Percentiles rank a stretch among this genome's conserved stretches.
Conservation (phyloP, 2,797 vertebrate species). For the Sebastes jordani region DNA sequence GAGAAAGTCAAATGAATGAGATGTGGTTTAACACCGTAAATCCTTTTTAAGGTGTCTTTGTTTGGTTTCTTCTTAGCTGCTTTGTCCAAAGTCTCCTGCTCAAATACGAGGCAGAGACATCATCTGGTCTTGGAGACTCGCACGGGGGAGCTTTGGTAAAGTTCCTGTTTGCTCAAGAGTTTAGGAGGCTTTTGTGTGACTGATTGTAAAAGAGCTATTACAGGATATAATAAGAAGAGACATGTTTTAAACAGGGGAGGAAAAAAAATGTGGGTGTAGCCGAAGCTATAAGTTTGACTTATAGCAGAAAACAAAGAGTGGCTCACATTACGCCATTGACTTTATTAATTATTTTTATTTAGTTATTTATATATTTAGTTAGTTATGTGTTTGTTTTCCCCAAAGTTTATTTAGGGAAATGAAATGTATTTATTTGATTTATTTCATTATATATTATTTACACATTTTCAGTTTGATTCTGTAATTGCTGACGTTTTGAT, state of each 20-base stretch:
- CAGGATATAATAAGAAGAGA: slow-evolving; percentile 42
- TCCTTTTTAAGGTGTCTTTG: slow-evolving; percentile 77
- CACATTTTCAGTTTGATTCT: background rate
- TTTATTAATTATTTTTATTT: background rate
- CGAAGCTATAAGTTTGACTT: background rate
- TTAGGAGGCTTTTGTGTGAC: slow-evolving; percentile 79
- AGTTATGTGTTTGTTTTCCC: background rate
- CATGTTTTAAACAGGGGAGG: slow-evolving; percentile 23
- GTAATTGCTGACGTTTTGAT: background rate
- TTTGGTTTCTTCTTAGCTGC: slow-evolving; percentile 79
- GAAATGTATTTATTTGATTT: background rate
- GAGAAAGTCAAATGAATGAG: slow-evolving; percentile 64
- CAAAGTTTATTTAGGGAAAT: background rate
- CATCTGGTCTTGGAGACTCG: slow-evolving; percentile 61
- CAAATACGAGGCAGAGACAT: slow-evolving; percentile 65
- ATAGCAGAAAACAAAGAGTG: background rate
- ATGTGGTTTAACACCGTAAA: slow-evolving; percentile 74
- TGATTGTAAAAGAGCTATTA: slow-evolving; percentile 64
- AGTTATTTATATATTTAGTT: background rate
- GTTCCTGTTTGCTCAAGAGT: slow-evolving; percentile 83
- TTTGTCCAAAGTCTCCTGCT: slow-evolving; percentile 72
- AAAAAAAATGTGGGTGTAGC: background rate
- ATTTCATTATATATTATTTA: background rate
- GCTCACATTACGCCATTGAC: background rate
- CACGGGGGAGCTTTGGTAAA: slow-evolving; percentile 66